Base-by-base conservation (phyloP, 2,113 vertebrate genomes). In the Leptodactylus fuscus region DNA sequence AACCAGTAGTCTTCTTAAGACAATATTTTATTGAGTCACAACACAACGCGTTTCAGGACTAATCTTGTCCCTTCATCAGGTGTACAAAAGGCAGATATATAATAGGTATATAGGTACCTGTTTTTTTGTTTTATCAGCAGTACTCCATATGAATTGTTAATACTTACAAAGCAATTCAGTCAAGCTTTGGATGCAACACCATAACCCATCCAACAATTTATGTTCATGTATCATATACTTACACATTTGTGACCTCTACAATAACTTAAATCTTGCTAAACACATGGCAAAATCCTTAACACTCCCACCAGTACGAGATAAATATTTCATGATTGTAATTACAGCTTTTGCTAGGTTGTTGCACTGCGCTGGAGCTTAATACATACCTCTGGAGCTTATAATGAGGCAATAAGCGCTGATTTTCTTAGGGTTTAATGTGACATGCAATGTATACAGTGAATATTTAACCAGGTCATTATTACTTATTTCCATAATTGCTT, bases 401-500 rank as follows among this genome's bases (percentile, higher is more conserved):
- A 82, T 73, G 67, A 82, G 49, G 65, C 81, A n/a, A 55, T 41
- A 55, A 82, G 67, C 24, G 46, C 49, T 73, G 65, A 82, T 82
- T 82, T 71, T 70, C 81, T 73, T 82, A 51, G n/a, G 34, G 49
- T 82, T 71, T 82, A 82, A 82, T 73, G 81, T 71, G 81, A 71
- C 77, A 80, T 62, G 77, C 77, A 60, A 82, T 44, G 65, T 49
- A 53, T 71, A 70, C 60, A 85, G 60, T 85, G 74, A 85, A 78
- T 85, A 78, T 85, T 51, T 78, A 78, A 78, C 46, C 60, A 69
- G 55, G 58, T 78, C 74, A 85, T 85, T 85, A 78, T 78, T 77
- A 49, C 74, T 51, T 76, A 78, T 85, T 67, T 77, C 70, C 74
- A 85, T 85, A 85, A 85, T 78, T 85, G 74, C 83, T 85, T 67